Evolutionary conservation across 2,797 vertebrate genomes (phyloP).

Genomic region (Tangara arthus): DNA sequence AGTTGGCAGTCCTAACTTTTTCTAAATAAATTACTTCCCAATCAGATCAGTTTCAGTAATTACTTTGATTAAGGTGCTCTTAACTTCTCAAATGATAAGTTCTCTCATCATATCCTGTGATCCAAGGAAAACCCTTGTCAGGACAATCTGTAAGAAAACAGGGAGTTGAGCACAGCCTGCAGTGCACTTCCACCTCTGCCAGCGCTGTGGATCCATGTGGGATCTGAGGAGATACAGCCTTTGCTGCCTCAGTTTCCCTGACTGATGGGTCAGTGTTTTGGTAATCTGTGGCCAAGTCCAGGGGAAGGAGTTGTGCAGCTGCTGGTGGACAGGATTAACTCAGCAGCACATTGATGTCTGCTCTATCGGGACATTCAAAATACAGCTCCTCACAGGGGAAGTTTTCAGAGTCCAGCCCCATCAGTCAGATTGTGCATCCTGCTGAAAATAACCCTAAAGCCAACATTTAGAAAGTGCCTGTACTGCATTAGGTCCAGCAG

Average conservation of each 20-base stretch:
- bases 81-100: not conserved
- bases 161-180: not conserved
- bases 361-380: not conserved
- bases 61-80: slow-evolving; percentile 4
- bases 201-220: rapidly evolving
- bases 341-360: not conserved
- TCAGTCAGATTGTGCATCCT: not conserved
- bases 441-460: not conserved
- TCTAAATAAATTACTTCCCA: slow-evolving; percentile 24
- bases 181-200: not conserved
- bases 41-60: slow-evolving; percentile 29
- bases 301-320: not conserved
- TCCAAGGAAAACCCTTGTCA: not conserved
- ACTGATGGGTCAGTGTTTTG: not conserved
- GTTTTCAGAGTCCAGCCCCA: not conserved
- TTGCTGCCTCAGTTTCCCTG: not conserved
- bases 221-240: not conserved
- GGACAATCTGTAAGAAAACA: not conserved
- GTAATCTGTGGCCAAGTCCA: not conserved
- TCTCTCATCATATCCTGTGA: not conserved
- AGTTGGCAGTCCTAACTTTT: not conserved
- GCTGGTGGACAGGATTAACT: not conserved
- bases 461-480: rapidly evolving
- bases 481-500: not conserved
- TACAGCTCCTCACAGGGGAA: not conserved